Base-by-base conservation (phyloP, 2,797 vertebrate species). In the Pogoniulus pusillus region DNA sequence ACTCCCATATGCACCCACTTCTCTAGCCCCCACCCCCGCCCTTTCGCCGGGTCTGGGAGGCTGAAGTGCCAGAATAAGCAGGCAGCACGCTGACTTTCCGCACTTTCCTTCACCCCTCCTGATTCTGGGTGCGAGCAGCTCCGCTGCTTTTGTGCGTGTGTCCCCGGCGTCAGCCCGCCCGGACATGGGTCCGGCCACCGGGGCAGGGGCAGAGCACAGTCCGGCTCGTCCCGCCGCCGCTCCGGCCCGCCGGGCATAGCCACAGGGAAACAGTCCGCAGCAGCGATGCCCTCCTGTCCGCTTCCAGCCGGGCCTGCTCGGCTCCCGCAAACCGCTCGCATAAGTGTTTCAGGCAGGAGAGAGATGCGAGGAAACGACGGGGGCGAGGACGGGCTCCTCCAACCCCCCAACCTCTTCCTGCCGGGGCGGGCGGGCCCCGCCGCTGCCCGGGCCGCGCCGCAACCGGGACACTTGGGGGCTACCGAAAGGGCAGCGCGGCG, bases 301-400 rank as follows among this genome's bases (percentile, higher is more conserved):
- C 91, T 60, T 90, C 74, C 91, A 91, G 41, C 85, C 77, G 77
- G 96, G 96, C 93, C 95, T 93, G 85, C 94, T 94, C 30, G 80
- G 91, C 83, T 91, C 92, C 93, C 93, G 78, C 89, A 76, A 92
- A 73, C 35, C 84, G 80, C 89, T 87, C 78, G 78, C 79, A 77
- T 74, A 73, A 91, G 92, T 80, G 60, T n/a, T 89, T 37, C 81
- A 51, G 68, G 41, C 77, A 66, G 82, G 80, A 88, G 63, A 47
- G 39, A 32, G 49, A 49, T 64, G n/a, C 63, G 72, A 63, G 26
- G 41, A 53, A 54, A 68, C 89, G 68, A 73, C 60, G 51, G 62
- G 83, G 64, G 22, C 63, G 54, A 71, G 58, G 30, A 43, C 57
- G 53, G 18, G 27, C 26, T 39, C 37, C 66, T 39, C 37, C 37